A percentile compares a stretch with the other conserved stretches of the same genome.
phyloP scores from a whole-genome alignment of 2,113 vertebrate genomes.

The Eira barbara region DNA sequence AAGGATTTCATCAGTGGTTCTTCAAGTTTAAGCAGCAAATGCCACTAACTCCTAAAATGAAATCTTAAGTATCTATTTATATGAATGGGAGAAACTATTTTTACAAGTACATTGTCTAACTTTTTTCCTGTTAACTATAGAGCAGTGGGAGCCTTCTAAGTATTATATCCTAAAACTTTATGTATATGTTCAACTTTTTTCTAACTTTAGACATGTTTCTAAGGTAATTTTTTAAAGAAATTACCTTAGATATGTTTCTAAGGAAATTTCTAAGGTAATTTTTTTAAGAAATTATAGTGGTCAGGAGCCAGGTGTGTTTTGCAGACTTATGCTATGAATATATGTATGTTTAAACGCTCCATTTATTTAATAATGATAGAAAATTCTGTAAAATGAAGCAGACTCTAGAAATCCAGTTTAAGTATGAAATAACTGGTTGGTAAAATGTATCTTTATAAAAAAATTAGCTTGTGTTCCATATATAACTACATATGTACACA shows the following conservation, averaged over 20 bases:
- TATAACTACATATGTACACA: not conserved
- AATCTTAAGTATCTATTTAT: not conserved
- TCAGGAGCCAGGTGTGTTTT: not conserved
- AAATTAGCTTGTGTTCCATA: not conserved
- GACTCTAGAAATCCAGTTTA: not conserved
- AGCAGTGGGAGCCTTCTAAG: not conserved
- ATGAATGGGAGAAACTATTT: not conserved
- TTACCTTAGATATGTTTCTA: not conserved
- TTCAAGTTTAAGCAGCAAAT: not conserved
- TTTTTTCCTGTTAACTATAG: not conserved
- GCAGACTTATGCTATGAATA: not conserved
- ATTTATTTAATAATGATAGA: conserved; percentile 2
- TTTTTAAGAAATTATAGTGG: not conserved
- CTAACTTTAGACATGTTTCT: not conserved
- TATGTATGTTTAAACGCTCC: conserved; percentile 4
- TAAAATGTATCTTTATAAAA: conserved; percentile 23
- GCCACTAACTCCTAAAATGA: not conserved
- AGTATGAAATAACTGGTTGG: conserved; percentile 20
- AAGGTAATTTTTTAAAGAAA: not conserved
- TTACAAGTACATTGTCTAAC: not conserved
- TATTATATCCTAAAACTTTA: not conserved
- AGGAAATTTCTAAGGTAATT: not conserved
- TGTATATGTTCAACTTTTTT: not conserved
- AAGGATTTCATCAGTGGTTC: not conserved
- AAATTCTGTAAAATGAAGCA: not conserved